These are phyloP conservation scores for Athripsodes cinereus DNA, from an alignment of 2,888 invertebrate genomes.

Conservation along the genomic window DNA sequence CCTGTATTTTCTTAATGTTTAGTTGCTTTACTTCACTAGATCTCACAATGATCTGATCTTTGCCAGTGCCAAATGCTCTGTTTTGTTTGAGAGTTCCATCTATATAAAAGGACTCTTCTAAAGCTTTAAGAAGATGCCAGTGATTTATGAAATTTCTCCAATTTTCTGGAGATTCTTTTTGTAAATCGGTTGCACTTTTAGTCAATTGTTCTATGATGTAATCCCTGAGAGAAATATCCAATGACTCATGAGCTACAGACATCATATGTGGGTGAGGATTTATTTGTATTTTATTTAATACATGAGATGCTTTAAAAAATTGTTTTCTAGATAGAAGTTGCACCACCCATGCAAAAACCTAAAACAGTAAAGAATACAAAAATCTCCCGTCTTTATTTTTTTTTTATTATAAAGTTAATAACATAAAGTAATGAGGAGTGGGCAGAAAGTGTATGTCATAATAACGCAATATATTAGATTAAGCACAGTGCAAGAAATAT, in stretches of 20 bases:
- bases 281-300: constrained; percentile 56
- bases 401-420: background rate
- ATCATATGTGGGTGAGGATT: constrained; percentile 53
- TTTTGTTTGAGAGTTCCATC: constrained; percentile 48
- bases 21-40: constrained; percentile 47
- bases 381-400: too few species aligned
- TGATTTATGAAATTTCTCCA: constrained; percentile 40
- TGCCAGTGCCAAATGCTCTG: constrained; percentile 43
- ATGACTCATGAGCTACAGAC: constrained; percentile 52
- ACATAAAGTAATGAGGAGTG: background rate
- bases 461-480: too few species aligned
- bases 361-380: constrained; percentile 19
- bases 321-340: constrained; percentile 57
- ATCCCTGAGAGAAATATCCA: constrained; percentile 54
- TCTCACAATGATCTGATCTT: constrained; percentile 42
- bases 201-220: constrained; percentile 61
- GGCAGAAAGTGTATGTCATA: too few species aligned
- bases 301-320: constrained; percentile 59
- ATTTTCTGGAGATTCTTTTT: constrained; percentile 34
- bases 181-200: constrained; percentile 43
- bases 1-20: constrained; percentile 44
- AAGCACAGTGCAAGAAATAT: too few species aligned
- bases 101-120: constrained; percentile 46
- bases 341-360: constrained; percentile 59
- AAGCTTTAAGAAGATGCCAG: constrained; percentile 42